Evolutionary conservation across 2,113 vertebrate species (phyloP), one percentile per base, ranked within the genome.

Genomic region (Vulpes vulpes): DNA sequence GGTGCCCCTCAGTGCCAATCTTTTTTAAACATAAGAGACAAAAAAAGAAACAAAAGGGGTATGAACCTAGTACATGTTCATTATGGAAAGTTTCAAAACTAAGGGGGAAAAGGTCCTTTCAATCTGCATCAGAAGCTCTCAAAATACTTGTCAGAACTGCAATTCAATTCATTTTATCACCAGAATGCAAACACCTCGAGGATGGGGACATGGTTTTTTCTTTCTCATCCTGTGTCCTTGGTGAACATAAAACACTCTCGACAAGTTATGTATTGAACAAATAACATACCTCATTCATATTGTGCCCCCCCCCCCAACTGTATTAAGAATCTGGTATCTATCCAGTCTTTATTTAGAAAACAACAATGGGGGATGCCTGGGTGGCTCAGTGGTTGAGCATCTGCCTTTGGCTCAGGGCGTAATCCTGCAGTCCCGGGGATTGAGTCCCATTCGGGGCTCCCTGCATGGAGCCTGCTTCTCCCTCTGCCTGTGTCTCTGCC

Each of bases 71-170:
- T 32, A 32, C 19, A 27, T 38, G 17, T 60, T 89, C 32, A 78
- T 80, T 69, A 81, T 0, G 82, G 71, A 90, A 82, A 87, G 55
- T 43, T 80, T 95, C 85, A 97, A 55, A 95, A 96, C 35, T 30
- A 60, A 89, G 15, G 20, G 53, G 71, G 30, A 12, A 85, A 85
- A 91, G 30, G 51, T 8, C 27, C 60, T 82, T 94, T n/a, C 62
- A 22, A 60, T 17, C 14, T 51, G 15, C 30, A 69, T 74, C 38
- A 91, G 67, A 82, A 71, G 32, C 38, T 97, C 57, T 81, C 32
- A 22, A 38, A 78, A 53, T 30, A 43, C 20, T 86, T 60, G 59
- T n/a, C 74, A 82, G 43, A 91, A 94, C 3, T 35, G 53, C 74
- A 71, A 71, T 38, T 86, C 87, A 96, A 79, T 92, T 78, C 14